Base-by-base conservation (phyloP, 1,140 invertebrate genomes). In the Cherax quadricarinatus region DNA sequence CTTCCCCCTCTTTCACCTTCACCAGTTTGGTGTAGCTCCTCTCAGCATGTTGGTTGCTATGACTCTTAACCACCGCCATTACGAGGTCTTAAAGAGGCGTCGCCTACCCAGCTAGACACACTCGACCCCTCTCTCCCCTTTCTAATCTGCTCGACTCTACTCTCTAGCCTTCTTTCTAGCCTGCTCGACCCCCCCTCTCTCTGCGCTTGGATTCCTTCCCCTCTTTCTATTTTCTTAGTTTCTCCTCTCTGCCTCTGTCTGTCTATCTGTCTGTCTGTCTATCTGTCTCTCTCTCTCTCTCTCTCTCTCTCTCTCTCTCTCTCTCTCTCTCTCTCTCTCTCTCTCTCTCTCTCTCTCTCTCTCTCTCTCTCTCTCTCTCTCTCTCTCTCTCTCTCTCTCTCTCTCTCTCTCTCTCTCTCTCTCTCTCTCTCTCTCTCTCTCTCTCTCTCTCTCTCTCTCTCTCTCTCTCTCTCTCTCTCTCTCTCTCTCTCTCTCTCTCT, bases 381-480 rank as follows among this genome's bases (percentile, higher is more conserved):
- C 70, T 4, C 70, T n/a, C 70, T 10, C 18, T 73, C 21, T 1
- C 24, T 6, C 10, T n/a, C n/a, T 5, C 21, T 24, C 4, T 24
- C 10, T 10, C 21, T 10, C 4, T 73, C 70, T 73, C 70, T 73
- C 70, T 73, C 70, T 73, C 70, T 70, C 70, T 73, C 70, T 73
- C 70, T 73, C 70, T 73, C 70, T 73, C 70, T 73, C 70, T 73
- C 70, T 73, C 70, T 73, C n/a, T 73, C 70, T 73, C n/a, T n/a
- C 70, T 73, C 70, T 73, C 70, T 66, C 62, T n/a, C 41, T 48
- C 41, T 18, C 24, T 80, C 41, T 21, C 78, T 80, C 41, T 30
- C 78, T 80, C n/a, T 80, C 30, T 80, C 78, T 80, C 78, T 80
- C 78, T 80, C 78, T 80, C 70, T 24, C n/a, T 73, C 21, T 73